These are phyloP conservation scores for Stegastes partitus DNA, from an alignment of 2,113 vertebrate genomes.

Conservation along the genomic window DNA sequence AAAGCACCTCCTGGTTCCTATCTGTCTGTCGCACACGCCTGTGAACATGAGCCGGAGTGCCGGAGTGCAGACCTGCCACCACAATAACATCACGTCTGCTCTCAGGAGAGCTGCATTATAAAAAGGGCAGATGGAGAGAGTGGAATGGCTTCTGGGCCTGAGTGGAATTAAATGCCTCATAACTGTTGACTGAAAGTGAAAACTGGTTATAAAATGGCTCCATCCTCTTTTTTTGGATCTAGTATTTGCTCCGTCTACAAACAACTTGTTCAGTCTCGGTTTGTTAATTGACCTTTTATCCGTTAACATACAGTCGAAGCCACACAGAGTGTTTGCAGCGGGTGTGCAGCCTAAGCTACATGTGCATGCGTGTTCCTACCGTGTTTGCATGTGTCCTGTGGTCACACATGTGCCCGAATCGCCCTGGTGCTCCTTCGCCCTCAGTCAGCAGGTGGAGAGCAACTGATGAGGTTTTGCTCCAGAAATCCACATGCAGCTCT, in stretches of 20 bases:
- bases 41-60: constrained; percentile 40
- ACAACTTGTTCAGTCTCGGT: no score
- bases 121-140: constrained; percentile 52
- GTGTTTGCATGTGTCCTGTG: constrained; percentile 34
- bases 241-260: neutral
- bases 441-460: constrained; percentile 32
- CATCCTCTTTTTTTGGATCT: neutral
- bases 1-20: constrained; percentile 28
- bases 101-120: constrained; percentile 25
- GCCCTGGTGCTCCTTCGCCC: constrained; percentile 10
- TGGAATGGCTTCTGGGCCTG: constrained; percentile 56
- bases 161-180: neutral
- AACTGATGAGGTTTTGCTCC: neutral
- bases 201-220: neutral
- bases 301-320: no score
- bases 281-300: no score
- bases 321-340: neutral
- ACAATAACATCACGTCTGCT: constrained; percentile 45
- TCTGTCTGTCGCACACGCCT: constrained; percentile 31
- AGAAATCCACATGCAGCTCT: neutral
- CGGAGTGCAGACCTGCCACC: constrained; percentile 41
- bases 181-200: neutral
- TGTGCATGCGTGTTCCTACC: neutral
- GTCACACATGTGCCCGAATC: constrained; percentile 2
- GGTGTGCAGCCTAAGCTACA: neutral